These are phyloP conservation scores for Drosophila anomalata DNA, from an alignment of 2,888 invertebrate species.

Conservation along the genomic window DNA sequence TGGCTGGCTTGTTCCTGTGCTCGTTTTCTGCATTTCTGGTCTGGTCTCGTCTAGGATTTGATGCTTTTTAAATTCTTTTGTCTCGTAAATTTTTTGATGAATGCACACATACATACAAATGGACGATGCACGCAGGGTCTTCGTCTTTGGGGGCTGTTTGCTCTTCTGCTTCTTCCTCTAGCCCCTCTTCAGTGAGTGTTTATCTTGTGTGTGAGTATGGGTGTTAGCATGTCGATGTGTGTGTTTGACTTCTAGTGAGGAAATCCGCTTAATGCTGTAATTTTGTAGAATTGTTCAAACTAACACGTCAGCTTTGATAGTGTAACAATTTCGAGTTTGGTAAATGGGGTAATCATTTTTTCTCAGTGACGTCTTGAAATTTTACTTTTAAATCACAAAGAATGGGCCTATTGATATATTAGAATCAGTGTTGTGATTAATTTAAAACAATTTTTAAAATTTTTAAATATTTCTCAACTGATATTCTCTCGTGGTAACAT, in stretches of 20 bases:
- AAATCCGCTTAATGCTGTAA: slow-evolving; percentile 79
- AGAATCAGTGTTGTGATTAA: too few species aligned
- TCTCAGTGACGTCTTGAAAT: neutral
- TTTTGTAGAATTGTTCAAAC: slow-evolving; percentile 53
- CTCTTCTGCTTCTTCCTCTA: slow-evolving; percentile 27
- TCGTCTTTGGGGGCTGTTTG: slow-evolving; percentile 55
- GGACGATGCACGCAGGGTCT: slow-evolving; percentile 34
- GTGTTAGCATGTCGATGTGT: slow-evolving; percentile 23
- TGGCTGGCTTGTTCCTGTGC: slow-evolving; percentile 63
- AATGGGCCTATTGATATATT: too few species aligned
- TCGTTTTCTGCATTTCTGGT: slow-evolving; percentile 59
- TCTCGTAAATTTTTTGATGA: slow-evolving; percentile 62
- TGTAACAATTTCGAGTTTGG: slow-evolving; percentile 22
- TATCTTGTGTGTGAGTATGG: slow-evolving; percentile 30
- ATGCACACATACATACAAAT: slow-evolving; percentile 39
- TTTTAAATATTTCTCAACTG: too few species aligned
- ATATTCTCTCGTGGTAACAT: too few species aligned
- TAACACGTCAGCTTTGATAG: slow-evolving; percentile 47
- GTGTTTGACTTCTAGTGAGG: slow-evolving; percentile 71
- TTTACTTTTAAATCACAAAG: too few species aligned
- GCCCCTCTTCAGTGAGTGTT: slow-evolving; percentile 23
- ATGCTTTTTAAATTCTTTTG: slow-evolving; percentile 67
- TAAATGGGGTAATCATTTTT: slow-evolving; percentile 13
- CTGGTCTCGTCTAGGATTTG: slow-evolving; percentile 62
- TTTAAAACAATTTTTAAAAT: too few species aligned